Base-by-base conservation (phyloP, 2,797 vertebrate genomes). In the Gouania willdenowi region DNA sequence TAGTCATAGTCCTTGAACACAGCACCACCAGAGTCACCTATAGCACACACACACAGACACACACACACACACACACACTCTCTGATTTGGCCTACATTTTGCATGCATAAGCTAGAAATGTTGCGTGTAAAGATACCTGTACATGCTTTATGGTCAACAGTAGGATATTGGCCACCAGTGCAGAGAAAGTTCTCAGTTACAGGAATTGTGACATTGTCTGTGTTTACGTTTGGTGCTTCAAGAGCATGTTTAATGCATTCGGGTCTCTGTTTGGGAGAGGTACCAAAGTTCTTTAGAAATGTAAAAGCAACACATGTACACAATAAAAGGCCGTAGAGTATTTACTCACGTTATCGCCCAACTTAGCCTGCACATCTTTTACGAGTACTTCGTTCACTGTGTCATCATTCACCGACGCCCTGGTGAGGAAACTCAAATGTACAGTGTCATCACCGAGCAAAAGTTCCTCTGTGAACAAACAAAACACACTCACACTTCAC, bases 151-250 rank as follows among this genome's bases (percentile, higher is more conserved):
- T 83, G 23, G 49, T 82, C 73, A 61, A 56, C 50, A 0, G 0
- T 0, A 2, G 38, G 55, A 1, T 0, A 0, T 1, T 0, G 19
- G 27, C 79, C 79, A 2, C 81, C 83, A 3, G 78, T 86, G 39
- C 83, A 85, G 26, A 86, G 29, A 49, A 86, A 84, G 50, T 75
- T 83, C 2, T 79, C 57, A 1, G 83, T 86, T 64, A 86, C 81
- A 3, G 36, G 32, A 1, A 22, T 18, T 2, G 12, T 42, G 14
- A 44, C 26, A 2, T 80, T 1, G 0, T 1, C 2, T 0, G 43
- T 18, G 0, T 4, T 50, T 8, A 84, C 66, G 2, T 64, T 70
- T 0, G 1, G 0, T 21, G 70, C 69, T 0, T 2, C 0, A 2
- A 72, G 1, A 10, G 79, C 81, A 2, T 78, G 40, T 2, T 0